Conservation (phyloP, 2,888 invertebrate species). For the Drosophila limbata region DNA sequence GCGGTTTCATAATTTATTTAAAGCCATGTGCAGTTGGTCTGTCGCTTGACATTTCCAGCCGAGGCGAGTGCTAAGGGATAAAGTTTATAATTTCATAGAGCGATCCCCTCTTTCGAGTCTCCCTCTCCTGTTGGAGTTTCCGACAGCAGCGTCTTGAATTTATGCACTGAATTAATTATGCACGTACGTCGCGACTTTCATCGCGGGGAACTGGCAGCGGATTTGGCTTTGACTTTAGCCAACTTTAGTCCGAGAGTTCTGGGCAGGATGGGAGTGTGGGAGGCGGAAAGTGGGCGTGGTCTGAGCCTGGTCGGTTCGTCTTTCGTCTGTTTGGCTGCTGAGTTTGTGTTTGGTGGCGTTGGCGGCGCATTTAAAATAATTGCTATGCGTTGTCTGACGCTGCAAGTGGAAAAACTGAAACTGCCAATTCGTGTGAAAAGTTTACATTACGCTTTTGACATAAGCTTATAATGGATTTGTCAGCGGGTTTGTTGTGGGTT, state of each 20-base stretch:
- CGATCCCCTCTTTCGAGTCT: not conserved
- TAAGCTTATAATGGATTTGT: conserved; percentile 79
- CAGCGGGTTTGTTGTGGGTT: conserved; percentile 63
- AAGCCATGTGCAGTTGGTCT: conserved; percentile 49
- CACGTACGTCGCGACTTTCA: conserved; percentile 62
- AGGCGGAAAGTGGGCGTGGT: not conserved
- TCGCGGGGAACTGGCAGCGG: conserved; percentile 31
- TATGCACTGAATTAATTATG: conserved; percentile 81
- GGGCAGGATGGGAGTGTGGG: conserved; percentile 1
- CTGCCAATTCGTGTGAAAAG: conserved; percentile 76
- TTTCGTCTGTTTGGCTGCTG: conserved; percentile 56
- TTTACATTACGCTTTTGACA: conserved; percentile 75
- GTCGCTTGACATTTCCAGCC: conserved; percentile 55
- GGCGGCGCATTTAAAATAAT: conserved; percentile 78
- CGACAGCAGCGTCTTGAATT: conserved; percentile 70
- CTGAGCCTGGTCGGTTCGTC: conserved; percentile 1
- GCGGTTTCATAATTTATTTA: conserved; percentile 67
- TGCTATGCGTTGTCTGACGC: conserved; percentile 59
- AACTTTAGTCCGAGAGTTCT: conserved; percentile 37
- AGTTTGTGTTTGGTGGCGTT: conserved; percentile 68
- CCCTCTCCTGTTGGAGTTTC: conserved; percentile 23
- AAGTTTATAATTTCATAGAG: conserved; percentile 80
- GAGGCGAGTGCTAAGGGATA: conserved; percentile 58
- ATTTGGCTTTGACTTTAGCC: conserved; percentile 41
- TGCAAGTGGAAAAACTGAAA: conserved; percentile 43